These are phyloP conservation scores for Labeo catla DNA, from an alignment of 2,113 vertebrate species.

Conservation along the genomic window DNA sequence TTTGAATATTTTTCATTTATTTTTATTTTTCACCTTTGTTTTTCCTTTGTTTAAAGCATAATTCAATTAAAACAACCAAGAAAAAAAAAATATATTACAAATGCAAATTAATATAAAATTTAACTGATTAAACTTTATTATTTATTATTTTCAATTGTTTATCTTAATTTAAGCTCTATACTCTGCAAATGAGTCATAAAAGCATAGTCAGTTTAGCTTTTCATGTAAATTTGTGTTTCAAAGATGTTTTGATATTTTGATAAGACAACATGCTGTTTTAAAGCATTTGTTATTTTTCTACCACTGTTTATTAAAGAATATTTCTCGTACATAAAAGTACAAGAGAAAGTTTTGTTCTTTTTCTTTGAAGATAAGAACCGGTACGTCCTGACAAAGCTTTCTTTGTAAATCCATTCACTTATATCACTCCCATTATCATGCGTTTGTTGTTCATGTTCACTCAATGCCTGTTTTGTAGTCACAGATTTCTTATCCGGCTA, in stretches of 20 bases:
- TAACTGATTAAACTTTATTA: no score
- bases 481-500: constrained; percentile 56
- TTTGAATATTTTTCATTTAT: no score
- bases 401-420: neutral
- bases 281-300: neutral
- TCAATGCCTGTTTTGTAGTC: constrained; percentile 27
- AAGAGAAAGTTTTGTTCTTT: neutral
- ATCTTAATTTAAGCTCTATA: no score
- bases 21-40: no score
- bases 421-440: neutral
- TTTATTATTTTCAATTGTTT: no score
- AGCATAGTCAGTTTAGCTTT: no score
- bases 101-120: no score
- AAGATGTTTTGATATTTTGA: neutral
- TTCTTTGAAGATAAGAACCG: neutral
- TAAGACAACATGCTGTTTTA: neutral
- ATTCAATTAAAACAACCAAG: no score
- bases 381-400: neutral
- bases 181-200: no score
- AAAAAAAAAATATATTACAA: no score
- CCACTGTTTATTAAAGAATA: neutral
- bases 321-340: neutral
- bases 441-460: constrained; percentile 16
- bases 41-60: no score
- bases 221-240: no score